These are phyloP conservation scores for Listronotus bonariensis DNA, from an alignment of 1,140 invertebrate species.

Conservation along the genomic window DNA sequence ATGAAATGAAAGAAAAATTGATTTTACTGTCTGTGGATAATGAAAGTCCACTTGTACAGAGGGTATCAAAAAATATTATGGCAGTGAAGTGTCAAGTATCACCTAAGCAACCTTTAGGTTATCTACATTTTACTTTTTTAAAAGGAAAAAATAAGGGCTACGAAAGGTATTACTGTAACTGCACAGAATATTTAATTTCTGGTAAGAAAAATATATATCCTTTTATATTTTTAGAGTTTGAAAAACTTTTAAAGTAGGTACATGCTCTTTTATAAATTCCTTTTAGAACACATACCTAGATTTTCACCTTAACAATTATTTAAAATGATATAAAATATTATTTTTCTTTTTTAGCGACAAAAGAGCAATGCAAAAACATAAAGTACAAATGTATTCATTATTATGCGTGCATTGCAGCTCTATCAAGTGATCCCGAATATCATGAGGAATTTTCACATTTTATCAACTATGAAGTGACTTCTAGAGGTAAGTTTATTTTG, in stretches of 20 bases:
- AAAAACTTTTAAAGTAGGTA: too few relatives aligned
- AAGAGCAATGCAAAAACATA: constrained; percentile 26
- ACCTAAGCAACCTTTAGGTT: constrained; percentile 73
- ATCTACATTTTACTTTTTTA: constrained; percentile 74
- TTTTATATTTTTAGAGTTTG: too few relatives aligned
- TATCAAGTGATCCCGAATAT: constrained; percentile 73
- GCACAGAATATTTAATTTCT: constrained; percentile 59
- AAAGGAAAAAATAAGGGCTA: constrained; percentile 62
- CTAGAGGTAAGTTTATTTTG: constrained; percentile 21
- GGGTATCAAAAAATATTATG: constrained; percentile 78
- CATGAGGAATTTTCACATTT: constrained; percentile 72
- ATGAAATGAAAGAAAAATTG: constrained; percentile 71
- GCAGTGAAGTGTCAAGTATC: constrained; percentile 75
- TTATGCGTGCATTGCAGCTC: constrained; percentile 79
- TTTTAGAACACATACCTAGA: too few relatives aligned
- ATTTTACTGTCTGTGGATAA: constrained; percentile 68
- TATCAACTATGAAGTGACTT: constrained; percentile 61
- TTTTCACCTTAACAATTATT: too few relatives aligned
- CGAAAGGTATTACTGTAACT: constrained; percentile 69
- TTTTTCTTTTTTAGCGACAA: constrained; percentile 15
- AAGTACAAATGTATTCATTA: constrained; percentile 62
- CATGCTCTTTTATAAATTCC: too few relatives aligned
- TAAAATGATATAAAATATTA: too few relatives aligned
- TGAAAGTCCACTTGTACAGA: constrained; percentile 72
- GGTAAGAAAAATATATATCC: constrained; percentile 13